Evolutionary conservation across 2,113 vertebrate species (phyloP).

Genomic region (Oryzias javanicus): DNA sequence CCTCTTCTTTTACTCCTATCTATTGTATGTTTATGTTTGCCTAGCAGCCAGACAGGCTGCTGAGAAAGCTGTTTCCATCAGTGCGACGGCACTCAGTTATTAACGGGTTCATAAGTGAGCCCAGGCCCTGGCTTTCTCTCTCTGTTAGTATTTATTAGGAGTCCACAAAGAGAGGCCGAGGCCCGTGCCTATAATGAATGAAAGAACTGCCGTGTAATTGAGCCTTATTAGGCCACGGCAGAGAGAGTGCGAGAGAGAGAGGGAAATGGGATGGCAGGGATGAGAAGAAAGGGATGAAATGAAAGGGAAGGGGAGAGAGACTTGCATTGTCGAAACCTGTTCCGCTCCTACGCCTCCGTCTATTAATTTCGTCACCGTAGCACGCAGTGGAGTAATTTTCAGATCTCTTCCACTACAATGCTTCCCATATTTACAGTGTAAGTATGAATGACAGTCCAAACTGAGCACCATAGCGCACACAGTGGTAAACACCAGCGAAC

Average conservation of each 20-base stretch:
- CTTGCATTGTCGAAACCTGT: conserved; percentile 71
- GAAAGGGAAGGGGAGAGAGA: conserved; percentile 50
- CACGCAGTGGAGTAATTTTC: conserved; percentile 70
- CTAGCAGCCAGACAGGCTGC: conserved; percentile 80
- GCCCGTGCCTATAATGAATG: conserved; percentile 87
- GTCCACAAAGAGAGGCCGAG: conserved; percentile 83
- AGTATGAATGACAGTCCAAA: conserved; percentile 67
- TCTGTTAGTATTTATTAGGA: conserved; percentile 88
- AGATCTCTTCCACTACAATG: conserved; percentile 68
- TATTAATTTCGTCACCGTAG: conserved; percentile 75
- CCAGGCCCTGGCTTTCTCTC: conserved; percentile 86
- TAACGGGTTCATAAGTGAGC: conserved; percentile 93
- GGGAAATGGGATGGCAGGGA: conserved; percentile 58
- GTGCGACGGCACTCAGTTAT: conserved; percentile 82
- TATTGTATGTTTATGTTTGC: conserved; percentile 84
- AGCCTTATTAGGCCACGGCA: conserved; percentile 86
- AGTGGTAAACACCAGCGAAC: conserved; percentile 56
- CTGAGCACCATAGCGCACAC: conserved; percentile 38
- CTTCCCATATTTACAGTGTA: conserved; percentile 69
- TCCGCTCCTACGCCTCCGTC: conserved; percentile 68
- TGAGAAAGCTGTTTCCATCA: conserved; percentile 87
- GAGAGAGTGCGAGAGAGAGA: conserved; percentile 50
- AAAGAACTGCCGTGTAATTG: conserved; percentile 87
- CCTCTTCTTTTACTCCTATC: conserved; percentile 61
- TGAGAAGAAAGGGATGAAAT: conserved; percentile 64